A percentile compares a stretch with the other conserved stretches of the same genome.
These are phyloP conservation scores for Drosophila lini DNA, from an alignment of 1,140 invertebrate genomes.

Conservation along the genomic window DNA sequence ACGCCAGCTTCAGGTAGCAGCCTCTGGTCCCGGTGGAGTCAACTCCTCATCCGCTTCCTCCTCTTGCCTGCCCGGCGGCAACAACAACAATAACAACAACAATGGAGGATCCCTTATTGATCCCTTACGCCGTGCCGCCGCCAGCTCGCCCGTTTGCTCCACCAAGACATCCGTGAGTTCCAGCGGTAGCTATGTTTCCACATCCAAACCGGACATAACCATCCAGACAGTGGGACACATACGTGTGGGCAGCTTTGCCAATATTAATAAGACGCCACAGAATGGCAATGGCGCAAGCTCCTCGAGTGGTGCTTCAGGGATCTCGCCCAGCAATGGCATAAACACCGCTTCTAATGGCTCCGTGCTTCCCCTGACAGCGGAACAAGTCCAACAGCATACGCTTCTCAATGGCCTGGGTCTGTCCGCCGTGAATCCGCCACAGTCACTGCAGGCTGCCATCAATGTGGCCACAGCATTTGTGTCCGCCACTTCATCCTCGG, in stretches of 20 bases:
- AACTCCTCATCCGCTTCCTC: constrained; percentile 4
- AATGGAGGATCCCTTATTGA: constrained; percentile 13
- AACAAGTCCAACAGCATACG: constrained; percentile 73
- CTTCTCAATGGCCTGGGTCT: constrained; percentile 69
- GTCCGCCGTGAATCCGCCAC: constrained; percentile 69
- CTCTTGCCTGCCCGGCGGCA: constrained; percentile 12
- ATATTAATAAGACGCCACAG: constrained; percentile 67
- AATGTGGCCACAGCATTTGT: constrained; percentile 42
- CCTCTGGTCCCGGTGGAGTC: constrained; percentile 2
- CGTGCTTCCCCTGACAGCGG: constrained; percentile 56
- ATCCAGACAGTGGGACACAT: constrained; percentile 73
- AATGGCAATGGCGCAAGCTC: constrained; percentile 46
- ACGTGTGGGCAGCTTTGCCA: constrained; percentile 75
- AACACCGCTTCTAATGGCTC: constrained; percentile 9
- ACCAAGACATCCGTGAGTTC: constrained; percentile 67
- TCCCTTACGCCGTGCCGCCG: constrained; percentile 44
- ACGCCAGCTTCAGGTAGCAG: constrained; percentile 62
- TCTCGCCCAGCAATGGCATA: constrained; percentile 22
- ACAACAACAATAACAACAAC: constrained; percentile 15
- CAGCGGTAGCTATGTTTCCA: constrained; percentile 60
- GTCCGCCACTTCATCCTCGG: constrained; percentile 1
- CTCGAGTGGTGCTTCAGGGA: constrained; percentile 10
- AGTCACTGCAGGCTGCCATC: constrained; percentile 55
- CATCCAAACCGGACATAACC: constrained; percentile 63
- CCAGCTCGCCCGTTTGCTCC: constrained; percentile 69